Evolutionary conservation across 1,140 invertebrate genomes (phyloP).

Genomic region (Chironomus striatipennis): DNA sequence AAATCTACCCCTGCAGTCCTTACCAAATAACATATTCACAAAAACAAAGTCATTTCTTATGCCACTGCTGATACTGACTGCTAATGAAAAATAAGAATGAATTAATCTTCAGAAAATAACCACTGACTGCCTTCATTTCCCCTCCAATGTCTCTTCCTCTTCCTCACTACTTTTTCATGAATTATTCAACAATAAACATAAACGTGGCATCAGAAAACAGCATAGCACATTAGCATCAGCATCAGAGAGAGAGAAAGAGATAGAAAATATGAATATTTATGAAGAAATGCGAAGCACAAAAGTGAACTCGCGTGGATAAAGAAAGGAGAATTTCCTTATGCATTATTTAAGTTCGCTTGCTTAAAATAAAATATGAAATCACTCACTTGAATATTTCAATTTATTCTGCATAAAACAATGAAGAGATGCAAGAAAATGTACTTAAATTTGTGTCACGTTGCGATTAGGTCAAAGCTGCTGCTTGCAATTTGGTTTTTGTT

Average conservation of each 20-base stretch:
- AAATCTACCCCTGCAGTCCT: too few species aligned
- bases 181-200: slow-evolving; percentile 9
- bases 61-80: too few species aligned
- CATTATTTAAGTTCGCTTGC: background rate
- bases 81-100: too few species aligned
- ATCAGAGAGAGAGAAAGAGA: background rate
- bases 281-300: background rate
- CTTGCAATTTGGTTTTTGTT: background rate
- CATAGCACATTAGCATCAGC: background rate
- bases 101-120: too few species aligned
- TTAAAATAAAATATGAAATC: background rate
- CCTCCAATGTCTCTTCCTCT: background rate
- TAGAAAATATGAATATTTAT: background rate
- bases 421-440: too few species aligned
- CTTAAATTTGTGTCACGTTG: too few species aligned
- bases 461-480: too few species aligned
- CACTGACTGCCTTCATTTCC: too few species aligned
- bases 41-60: too few species aligned
- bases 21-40: too few species aligned
- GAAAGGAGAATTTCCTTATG: background rate
- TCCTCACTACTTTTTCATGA: background rate
- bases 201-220: background rate
- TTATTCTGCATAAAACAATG: too few species aligned
- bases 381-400: background rate
- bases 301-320: background rate